Evolutionary conservation across 2,888 invertebrate genomes (phyloP).

Genomic region (Bembecia ichneumoniformis): DNA sequence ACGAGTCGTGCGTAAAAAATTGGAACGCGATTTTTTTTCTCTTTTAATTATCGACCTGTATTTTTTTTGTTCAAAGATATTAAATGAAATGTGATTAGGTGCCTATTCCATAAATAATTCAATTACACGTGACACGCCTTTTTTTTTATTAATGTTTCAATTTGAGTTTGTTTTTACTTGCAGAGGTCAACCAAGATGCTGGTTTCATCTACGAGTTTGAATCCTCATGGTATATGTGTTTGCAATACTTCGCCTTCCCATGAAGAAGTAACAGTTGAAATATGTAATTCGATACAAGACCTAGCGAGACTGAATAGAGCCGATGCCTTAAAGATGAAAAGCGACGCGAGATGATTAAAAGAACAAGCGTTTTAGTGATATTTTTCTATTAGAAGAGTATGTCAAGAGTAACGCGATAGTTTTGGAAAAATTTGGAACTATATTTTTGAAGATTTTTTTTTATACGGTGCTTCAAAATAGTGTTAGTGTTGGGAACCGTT

Average conservation of each 20-base stretch:
- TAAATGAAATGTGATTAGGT: conserved; percentile 2
- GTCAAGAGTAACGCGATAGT: conserved; percentile 28
- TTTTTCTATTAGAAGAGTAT: conserved; percentile 34
- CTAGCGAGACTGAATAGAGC: conserved; percentile 46
- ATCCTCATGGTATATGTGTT: conserved; percentile 19
- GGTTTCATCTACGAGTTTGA: conserved; percentile 29
- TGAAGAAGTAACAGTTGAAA: conserved; percentile 29
- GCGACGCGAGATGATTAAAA: conserved; percentile 47
- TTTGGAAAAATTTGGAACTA: conserved; percentile 31
- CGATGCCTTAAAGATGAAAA: conserved; percentile 52
- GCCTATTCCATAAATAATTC: too few relatives aligned
- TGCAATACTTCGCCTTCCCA: conserved; percentile 7
- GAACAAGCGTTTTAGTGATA: conserved; percentile 18
- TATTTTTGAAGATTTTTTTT: conserved; percentile 44
- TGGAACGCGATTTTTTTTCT: conserved; percentile 8
- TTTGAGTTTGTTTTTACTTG: conserved; percentile 25
- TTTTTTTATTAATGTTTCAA: conserved; percentile 3
- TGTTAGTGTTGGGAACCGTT: conserved; percentile 41
- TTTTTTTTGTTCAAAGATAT: conserved; percentile 4
- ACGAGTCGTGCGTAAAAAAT: conserved; percentile 23
- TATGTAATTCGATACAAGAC: conserved; percentile 13
- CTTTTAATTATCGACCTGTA: conserved; percentile 2
- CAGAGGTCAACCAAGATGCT: conserved; percentile 55
- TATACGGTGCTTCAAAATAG: conserved; percentile 41
- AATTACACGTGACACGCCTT: too few relatives aligned